A percentile compares a stretch with the other conserved stretches of the same genome.
Conservation (phyloP, 2,113 vertebrate species). For the Cynopterus brachyotis region DNA sequence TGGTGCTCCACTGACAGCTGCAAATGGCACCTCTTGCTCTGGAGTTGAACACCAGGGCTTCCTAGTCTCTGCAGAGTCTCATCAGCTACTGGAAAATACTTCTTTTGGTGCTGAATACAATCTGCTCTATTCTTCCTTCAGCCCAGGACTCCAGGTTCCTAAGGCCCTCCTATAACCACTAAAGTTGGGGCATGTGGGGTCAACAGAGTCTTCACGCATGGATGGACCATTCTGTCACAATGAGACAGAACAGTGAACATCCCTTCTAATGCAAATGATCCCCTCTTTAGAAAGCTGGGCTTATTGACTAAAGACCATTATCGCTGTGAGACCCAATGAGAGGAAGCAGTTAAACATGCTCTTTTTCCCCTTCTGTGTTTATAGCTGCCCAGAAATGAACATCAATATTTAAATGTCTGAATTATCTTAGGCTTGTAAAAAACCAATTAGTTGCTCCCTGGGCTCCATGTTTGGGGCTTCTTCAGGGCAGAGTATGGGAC, state of each 20-base stretch:
- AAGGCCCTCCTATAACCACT: neutral
- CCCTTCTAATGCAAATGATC: slow-evolving; percentile 33
- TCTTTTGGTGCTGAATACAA: neutral
- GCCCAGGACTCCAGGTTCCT: neutral
- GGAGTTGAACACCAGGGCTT: neutral
- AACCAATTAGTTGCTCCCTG: slow-evolving; percentile 69
- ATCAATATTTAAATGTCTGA: slow-evolving; percentile 79
- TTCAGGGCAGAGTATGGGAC: neutral
- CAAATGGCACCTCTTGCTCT: neutral
- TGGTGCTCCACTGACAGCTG: neutral
- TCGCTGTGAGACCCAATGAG: slow-evolving; percentile 34
- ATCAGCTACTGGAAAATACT: neutral
- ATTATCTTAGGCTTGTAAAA: slow-evolving; percentile 77
- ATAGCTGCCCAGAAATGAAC: slow-evolving; percentile 75
- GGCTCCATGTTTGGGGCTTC: slow-evolving; percentile 51
- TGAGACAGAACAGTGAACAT: neutral
- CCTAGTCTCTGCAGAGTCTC: neutral
- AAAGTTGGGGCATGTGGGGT: neutral
- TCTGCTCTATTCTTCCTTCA: neutral
- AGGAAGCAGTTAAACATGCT: slow-evolving; percentile 63
- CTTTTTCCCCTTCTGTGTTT: slow-evolving; percentile 65
- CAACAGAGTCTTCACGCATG: neutral
- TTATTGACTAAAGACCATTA: slow-evolving; percentile 56
- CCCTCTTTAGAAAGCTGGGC: slow-evolving; percentile 30
- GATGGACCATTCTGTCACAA: neutral